Base-by-base conservation (phyloP, 2,888 invertebrate genomes). In the Ecliptopera silaceata region DNA sequence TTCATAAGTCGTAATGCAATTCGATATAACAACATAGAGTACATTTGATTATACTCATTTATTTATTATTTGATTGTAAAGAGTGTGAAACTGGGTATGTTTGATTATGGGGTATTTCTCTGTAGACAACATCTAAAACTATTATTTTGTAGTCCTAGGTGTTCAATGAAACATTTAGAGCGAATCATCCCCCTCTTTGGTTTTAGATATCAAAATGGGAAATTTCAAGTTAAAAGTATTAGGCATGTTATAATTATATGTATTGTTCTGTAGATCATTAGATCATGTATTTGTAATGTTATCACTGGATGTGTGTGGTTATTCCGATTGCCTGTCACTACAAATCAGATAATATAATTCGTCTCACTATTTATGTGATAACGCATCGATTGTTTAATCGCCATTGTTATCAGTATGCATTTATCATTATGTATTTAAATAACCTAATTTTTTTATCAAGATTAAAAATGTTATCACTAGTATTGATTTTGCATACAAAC, bases 341-440 rank as follows among this genome's bases (percentile, higher is more conserved):
- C 0, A 36, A n/a, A n/a, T n/a, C 10, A 6, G 36, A 13, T 34
- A 12, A 34, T 4, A 12, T 34, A 4, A 36, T 36, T 36, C 8
- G 41, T 31, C 41, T 42, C n/a, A 32, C 31, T n/a, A 13, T 47
- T 36, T 42, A 34, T 42, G 42, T 29, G 39, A 10, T 32, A 22
- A 20, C 18, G 20, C 6, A 11, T 39, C 20, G 42, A 36, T 42
- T 26, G 22, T 43, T 38, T 52, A 15, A 47, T 12, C 32, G 49
- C 34, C 42, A 34, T 50, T 47, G 20, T 59, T 57, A 57, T 59
- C 50, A 51, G 51, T 48, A 34, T 54, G 50, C 32, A 45, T 48
- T 20, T 48, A 2, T 8, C 18, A 39, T 20, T 39, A 31, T 32
- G 12, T 45, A 22, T 26, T 38, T 18, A 8, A 48, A 39, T 39